phyloP scores from a whole-genome alignment of 2,888 invertebrate species.

The Hypena proboscidalis region DNA sequence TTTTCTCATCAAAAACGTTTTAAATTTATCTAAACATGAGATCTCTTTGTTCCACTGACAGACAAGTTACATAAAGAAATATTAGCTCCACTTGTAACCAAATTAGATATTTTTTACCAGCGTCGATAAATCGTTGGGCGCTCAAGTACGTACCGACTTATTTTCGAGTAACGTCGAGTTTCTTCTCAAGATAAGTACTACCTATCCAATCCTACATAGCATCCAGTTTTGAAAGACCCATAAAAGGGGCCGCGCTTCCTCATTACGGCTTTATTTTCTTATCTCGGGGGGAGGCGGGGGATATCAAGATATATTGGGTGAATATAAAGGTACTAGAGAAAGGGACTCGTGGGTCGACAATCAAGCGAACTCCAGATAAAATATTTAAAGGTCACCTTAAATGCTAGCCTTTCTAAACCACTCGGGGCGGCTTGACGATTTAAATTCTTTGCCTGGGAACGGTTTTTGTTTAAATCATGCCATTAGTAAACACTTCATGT shows the following conservation, averaged over 20 bases:
- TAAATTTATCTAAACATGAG: slow-evolving; percentile 32
- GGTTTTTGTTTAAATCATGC: slow-evolving; percentile 43
- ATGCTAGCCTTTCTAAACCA: slow-evolving; percentile 58
- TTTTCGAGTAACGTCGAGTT: slow-evolving; percentile 69
- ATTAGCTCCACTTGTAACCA: slow-evolving; percentile 40
- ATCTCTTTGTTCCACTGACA: slow-evolving; percentile 42
- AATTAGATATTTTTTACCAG: slow-evolving; percentile 46
- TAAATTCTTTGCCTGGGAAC: slow-evolving; percentile 65
- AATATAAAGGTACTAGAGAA: slow-evolving; percentile 68
- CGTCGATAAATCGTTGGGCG: slow-evolving; percentile 58
- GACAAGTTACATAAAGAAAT: slow-evolving; percentile 34
- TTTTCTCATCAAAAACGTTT: slow-evolving; percentile 19
- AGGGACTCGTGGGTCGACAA: slow-evolving; percentile 76
- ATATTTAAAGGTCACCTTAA: slow-evolving; percentile 80
- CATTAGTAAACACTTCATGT: slow-evolving; percentile 29
- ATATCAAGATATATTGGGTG: slow-evolving; percentile 62
- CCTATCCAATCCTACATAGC: slow-evolving; percentile 69
- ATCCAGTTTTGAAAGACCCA: slow-evolving; percentile 64
- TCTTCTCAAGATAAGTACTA: slow-evolving; percentile 71
- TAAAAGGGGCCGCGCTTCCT: slow-evolving; percentile 60
- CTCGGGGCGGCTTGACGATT: slow-evolving; percentile 64
- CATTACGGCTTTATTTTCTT: slow-evolving; percentile 54
- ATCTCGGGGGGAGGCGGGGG: slow-evolving; percentile 52
- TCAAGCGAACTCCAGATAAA: slow-evolving; percentile 80
- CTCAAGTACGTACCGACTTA: slow-evolving; percentile 61